phyloP scores from a whole-genome alignment of 2,113 vertebrate species.

The Tenebrosternarchus preto region DNA sequence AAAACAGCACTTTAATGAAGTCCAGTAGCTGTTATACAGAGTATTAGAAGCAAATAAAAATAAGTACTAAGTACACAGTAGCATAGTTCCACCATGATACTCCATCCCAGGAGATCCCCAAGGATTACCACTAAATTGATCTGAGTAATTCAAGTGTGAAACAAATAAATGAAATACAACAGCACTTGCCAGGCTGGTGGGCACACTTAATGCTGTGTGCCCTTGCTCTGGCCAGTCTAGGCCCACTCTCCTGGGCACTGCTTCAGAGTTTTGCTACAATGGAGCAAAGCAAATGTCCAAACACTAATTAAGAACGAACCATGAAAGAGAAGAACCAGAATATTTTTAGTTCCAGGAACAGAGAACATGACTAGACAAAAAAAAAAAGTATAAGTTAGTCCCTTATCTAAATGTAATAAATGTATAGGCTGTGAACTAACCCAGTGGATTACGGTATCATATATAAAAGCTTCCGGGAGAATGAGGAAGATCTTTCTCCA shows the following conservation, averaged over 20 bases:
- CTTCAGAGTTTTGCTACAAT: slow-evolving; percentile 18
- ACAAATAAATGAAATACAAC: neutral
- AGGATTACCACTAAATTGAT: neutral
- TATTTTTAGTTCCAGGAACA: slow-evolving; percentile 31
- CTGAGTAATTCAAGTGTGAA: slow-evolving; percentile 20
- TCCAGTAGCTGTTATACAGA: neutral
- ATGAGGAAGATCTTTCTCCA: slow-evolving; percentile 28
- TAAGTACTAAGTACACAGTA: neutral
- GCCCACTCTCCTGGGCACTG: slow-evolving; percentile 33
- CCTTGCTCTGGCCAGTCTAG: slow-evolving; percentile 9
- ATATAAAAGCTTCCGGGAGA: slow-evolving; percentile 28
- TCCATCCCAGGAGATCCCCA: neutral
- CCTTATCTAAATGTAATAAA: slow-evolving; percentile 44
- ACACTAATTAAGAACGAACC: slow-evolving; percentile 44
- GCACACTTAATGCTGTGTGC: slow-evolving; percentile 18
- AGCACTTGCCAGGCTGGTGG: slow-evolving; percentile 23
- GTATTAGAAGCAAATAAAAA: neutral
- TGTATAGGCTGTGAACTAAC: slow-evolving; percentile 35
- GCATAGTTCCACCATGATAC: neutral
- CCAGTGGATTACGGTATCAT: slow-evolving; percentile 34
- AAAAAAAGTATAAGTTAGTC: slow-evolving; percentile 5
- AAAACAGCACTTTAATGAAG: neutral
- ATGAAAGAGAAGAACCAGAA: slow-evolving; percentile 13
- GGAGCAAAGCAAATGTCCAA: slow-evolving; percentile 25
- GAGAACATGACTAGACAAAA: slow-evolving; percentile 33